A percentile compares a stretch with the other conserved stretches of the same genome.
These are phyloP conservation scores for Corvus moneduloides DNA, from an alignment of 2,113 vertebrate species.

Conservation along the genomic window DNA sequence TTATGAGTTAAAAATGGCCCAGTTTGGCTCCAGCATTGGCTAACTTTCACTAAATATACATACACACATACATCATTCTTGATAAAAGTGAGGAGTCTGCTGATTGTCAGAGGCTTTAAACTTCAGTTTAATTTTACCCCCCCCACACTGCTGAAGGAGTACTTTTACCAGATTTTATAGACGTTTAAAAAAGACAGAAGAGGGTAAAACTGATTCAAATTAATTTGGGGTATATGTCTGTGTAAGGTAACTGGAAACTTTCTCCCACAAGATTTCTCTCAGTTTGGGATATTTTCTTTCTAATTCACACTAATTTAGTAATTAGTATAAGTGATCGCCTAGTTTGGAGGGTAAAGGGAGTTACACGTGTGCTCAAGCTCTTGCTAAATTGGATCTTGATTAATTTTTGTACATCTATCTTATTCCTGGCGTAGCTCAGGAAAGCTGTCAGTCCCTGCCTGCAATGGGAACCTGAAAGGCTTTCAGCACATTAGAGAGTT, in stretches of 20 bases:
- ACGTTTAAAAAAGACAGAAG: neutral
- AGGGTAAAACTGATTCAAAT: neutral
- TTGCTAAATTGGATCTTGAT: slow-evolving; percentile 24
- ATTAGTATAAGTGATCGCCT: neutral
- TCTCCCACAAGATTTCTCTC: neutral
- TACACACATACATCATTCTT: neutral
- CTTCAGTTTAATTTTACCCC: neutral
- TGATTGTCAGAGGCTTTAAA: neutral
- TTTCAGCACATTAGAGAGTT: slow-evolving; percentile 10
- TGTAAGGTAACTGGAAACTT: neutral
- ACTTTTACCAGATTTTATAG: neutral
- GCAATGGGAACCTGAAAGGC: neutral
- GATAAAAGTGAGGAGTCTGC: neutral
- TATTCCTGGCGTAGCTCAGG: neutral
- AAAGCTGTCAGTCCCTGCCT: neutral
- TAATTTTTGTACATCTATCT: slow-evolving; percentile 23
- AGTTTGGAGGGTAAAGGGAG: neutral
- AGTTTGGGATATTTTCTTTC: neutral
- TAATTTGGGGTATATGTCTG: neutral
- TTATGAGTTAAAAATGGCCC: neutral
- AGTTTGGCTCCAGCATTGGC: neutral
- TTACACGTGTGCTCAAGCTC: neutral
- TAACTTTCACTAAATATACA: neutral
- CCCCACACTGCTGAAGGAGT: neutral
- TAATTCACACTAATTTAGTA: neutral